Conservation (phyloP, 1,140 invertebrate genomes). For the Harlomillsia oculata region DNA sequence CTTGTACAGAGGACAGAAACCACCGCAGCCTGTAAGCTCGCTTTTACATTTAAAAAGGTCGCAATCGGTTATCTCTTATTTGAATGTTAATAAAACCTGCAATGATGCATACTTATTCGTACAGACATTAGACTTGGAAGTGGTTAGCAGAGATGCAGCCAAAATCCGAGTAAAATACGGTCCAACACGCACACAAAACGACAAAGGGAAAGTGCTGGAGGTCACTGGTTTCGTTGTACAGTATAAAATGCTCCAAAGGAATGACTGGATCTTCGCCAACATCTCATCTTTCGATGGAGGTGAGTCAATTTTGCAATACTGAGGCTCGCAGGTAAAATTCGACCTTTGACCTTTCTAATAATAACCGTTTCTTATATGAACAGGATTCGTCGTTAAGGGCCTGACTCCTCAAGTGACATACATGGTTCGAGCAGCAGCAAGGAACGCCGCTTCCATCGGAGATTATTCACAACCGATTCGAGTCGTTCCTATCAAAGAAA, state of each 20-base stretch:
- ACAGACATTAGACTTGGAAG: conserved; percentile 3
- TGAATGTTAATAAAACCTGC: no score
- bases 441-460: conserved; percentile 29
- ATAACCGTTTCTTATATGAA: no score
- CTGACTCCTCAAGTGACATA: conserved; percentile 33
- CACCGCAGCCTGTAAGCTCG: conserved; percentile 17
- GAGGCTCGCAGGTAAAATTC: background rate
- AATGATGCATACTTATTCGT: no score
- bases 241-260: conserved; percentile 33
- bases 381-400: conserved; percentile 31
- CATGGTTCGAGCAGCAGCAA: conserved; percentile 27
- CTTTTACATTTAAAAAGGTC: no score
- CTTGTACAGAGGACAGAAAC: conserved; percentile 29
- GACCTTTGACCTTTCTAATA: no score
- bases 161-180: conserved; percentile 19
- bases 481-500: conserved; percentile 17
- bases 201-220: conserved; percentile 20
- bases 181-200: conserved; percentile 9
- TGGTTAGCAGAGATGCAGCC: conserved; percentile 6
- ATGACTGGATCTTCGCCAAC: conserved; percentile 30
- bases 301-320: no score
- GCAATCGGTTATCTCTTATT: no score
- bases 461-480: conserved; percentile 16
- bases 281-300: conserved; percentile 21
- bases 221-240: conserved; percentile 32